These are phyloP conservation scores for Cirrhinus molitorella DNA, from an alignment of 2,797 vertebrate species.

Conservation along the genomic window DNA sequence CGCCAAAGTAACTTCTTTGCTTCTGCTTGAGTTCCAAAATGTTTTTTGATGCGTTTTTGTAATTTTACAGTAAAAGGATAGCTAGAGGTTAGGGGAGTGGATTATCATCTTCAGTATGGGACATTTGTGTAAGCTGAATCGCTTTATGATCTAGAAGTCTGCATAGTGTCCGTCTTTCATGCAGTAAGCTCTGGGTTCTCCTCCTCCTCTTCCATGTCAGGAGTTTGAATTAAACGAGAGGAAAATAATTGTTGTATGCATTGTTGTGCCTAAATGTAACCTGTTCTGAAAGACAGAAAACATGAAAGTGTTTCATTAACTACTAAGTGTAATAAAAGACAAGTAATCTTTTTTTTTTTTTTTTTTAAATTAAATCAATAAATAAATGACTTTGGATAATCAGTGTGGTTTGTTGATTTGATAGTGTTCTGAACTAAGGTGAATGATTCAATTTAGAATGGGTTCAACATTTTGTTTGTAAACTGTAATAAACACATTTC, in stretches of 20 bases:
- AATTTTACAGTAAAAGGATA: conserved; percentile 58
- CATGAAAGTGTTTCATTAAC: conserved; percentile 72
- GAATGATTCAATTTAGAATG: neutral
- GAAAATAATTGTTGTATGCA: conserved; percentile 71
- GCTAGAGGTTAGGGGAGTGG: conserved; percentile 41
- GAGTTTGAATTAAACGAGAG: conserved; percentile 66
- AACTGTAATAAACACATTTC: neutral
- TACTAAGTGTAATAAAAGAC: conserved; percentile 78
- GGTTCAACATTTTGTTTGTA: neutral
- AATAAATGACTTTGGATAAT: conserved; percentile 66
- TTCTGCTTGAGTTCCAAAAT: conserved; percentile 55
- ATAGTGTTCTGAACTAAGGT: neutral
- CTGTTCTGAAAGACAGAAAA: conserved; percentile 68
- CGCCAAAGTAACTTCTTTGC: conserved; percentile 58
- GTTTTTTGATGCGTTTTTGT: conserved; percentile 64
- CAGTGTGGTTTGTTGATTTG: conserved; percentile 33
- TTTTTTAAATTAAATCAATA: conserved; percentile 77
- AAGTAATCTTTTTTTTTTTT: conserved; percentile 72
- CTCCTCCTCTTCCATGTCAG: conserved; percentile 56
- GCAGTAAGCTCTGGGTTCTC: conserved; percentile 62
- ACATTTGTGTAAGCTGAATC: conserved; percentile 53
- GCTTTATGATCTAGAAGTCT: conserved; percentile 60
- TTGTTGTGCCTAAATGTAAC: conserved; percentile 78
- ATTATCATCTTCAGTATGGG: conserved; percentile 46
- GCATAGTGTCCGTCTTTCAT: conserved; percentile 60